Evolutionary conservation across 2,113 vertebrate species (phyloP).

Genomic region (Andinoacara biseriatus): DNA sequence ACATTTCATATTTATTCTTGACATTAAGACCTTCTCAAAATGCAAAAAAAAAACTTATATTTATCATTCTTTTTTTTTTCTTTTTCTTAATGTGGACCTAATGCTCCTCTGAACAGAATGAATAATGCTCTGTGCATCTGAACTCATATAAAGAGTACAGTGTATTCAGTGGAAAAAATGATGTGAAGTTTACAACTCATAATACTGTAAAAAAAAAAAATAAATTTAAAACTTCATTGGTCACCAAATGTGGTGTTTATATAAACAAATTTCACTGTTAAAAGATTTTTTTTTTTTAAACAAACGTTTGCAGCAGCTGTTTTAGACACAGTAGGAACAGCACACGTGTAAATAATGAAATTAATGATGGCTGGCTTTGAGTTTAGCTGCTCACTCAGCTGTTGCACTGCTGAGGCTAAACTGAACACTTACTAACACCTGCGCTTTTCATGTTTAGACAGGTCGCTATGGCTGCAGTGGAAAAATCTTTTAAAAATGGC

Average conservation of each 20-base stretch:
- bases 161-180: neutral
- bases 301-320: neutral
- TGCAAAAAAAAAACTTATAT: no score
- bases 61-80: no score
- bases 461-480: neutral
- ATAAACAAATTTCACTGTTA: constrained; percentile 39
- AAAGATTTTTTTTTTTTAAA: neutral
- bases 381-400: neutral
- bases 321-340: neutral
- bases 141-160: neutral
- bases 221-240: constrained; percentile 27
- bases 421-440: neutral
- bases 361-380: neutral
- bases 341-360: neutral
- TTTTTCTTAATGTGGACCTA: no score
- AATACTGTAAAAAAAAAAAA: constrained; percentile 40
- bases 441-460: neutral
- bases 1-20: no score
- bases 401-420: neutral
- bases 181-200: neutral
- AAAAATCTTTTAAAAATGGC: neutral
- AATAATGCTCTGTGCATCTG: neutral
- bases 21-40: no score
- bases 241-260: constrained; percentile 46
- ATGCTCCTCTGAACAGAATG: neutral